These are phyloP conservation scores for Athetis lepigone DNA, from an alignment of 2,888 invertebrate species.

Conservation along the genomic window DNA sequence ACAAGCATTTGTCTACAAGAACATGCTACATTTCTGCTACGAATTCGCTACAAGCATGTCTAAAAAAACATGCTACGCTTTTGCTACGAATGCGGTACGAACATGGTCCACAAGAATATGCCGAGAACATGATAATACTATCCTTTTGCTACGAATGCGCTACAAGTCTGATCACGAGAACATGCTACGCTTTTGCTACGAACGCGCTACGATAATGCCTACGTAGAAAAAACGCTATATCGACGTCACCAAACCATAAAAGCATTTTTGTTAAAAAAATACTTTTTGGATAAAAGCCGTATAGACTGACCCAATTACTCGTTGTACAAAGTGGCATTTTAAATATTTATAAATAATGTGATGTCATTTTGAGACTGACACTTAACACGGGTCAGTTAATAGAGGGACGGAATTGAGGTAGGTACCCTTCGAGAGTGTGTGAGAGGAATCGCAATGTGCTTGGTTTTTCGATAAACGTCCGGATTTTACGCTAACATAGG, in stretches of 20 bases:
- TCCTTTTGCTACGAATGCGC: not conserved
- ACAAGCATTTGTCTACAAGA: too few relatives aligned
- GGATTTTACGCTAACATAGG: constrained; percentile 6
- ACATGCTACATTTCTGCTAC: not conserved
- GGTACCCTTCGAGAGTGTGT: constrained; percentile 32
- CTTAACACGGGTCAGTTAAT: constrained; percentile 62
- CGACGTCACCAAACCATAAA: not conserved
- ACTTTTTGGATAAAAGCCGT: constrained; percentile 11
- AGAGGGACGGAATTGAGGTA: constrained; percentile 47
- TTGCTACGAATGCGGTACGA: constrained; percentile 3
- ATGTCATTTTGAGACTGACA: constrained; percentile 55
- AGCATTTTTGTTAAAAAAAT: constrained; percentile 3
- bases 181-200: too few relatives aligned
- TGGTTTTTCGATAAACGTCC: constrained; percentile 41
- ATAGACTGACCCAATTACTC: constrained; percentile 47
- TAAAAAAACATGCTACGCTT: not conserved
- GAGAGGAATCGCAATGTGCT: constrained; percentile 52
- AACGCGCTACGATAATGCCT: not conserved
- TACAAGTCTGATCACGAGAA: too few relatives aligned
- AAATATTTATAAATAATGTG: constrained; percentile 61
- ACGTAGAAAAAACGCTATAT: too few relatives aligned
- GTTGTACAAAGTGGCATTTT: constrained; percentile 50
- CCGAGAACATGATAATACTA: too few relatives aligned
- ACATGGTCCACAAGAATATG: too few relatives aligned
- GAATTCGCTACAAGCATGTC: not conserved